phyloP scores from a whole-genome alignment of 2,113 vertebrate genomes.

The Misgurnus anguillicaudatus region DNA sequence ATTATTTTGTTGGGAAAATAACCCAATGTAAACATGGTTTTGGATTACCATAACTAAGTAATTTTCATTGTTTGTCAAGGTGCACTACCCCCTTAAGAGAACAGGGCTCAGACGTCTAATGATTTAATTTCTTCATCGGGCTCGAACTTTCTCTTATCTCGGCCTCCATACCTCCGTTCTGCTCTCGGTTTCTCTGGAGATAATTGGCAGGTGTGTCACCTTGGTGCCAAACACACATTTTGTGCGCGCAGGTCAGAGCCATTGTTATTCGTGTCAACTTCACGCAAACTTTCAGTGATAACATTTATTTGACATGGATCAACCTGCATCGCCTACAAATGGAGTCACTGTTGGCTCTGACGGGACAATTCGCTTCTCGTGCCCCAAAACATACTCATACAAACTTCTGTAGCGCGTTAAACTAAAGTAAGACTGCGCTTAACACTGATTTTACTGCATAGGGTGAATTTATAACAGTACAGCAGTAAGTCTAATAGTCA shows the following conservation, averaged over 20 bases:
- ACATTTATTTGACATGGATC: background rate
- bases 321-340: background rate
- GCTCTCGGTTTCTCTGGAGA: conserved; percentile 1
- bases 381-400: background rate
- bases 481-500: too few relatives aligned
- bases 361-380: background rate
- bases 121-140: background rate
- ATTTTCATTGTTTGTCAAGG: too few relatives aligned
- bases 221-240: conserved; percentile 13
- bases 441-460: too few relatives aligned
- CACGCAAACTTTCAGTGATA: background rate
- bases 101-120: background rate
- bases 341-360: background rate
- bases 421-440: too few relatives aligned
- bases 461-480: too few relatives aligned
- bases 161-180: too few relatives aligned
- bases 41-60: too few relatives aligned
- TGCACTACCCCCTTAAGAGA: background rate
- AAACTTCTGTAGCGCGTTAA: background rate
- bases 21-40: too few relatives aligned
- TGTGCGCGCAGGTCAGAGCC: background rate
- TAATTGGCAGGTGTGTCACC: background rate
- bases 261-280: conserved; percentile 12
- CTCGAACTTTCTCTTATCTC: background rate
- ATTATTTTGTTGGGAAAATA: too few relatives aligned